phyloP scores from a whole-genome alignment of 2,888 invertebrate genomes.

The Brachyptera putata region DNA sequence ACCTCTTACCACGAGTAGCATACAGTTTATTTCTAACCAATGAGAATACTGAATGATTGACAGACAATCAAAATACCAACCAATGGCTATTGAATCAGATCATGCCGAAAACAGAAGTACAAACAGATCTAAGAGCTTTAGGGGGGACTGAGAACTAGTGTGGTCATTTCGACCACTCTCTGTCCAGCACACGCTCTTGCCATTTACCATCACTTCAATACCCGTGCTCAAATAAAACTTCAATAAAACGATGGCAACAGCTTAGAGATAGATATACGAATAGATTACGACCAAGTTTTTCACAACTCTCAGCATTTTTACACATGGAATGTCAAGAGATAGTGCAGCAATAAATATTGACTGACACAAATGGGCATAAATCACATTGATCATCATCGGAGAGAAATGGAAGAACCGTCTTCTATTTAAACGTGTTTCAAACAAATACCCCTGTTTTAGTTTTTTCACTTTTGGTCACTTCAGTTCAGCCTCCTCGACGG shows the following conservation, averaged over 20 bases:
- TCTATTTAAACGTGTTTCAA: neutral
- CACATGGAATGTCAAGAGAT: slow-evolving; percentile 27
- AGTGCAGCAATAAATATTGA: slow-evolving; percentile 34
- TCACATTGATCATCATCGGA: slow-evolving; percentile 29
- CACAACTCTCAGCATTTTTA: slow-evolving; percentile 32
- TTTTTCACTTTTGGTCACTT: neutral
- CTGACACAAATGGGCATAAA: slow-evolving; percentile 33
- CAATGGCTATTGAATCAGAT: slow-evolving; percentile 28
- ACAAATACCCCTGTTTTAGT: neutral
- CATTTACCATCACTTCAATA: neutral
- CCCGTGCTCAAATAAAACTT: neutral
- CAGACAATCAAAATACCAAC: slow-evolving; percentile 28
- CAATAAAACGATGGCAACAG: slow-evolving; percentile 32
- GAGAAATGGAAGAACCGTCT: neutral
- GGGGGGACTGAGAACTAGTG: neutral
- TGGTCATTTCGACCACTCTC: neutral
- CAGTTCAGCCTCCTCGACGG: too few relatives aligned
- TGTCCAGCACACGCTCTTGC: neutral
- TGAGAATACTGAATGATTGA: slow-evolving; percentile 31
- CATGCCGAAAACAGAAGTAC: slow-evolving; percentile 15
- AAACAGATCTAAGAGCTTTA: neutral
- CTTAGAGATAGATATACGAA: slow-evolving; percentile 29
- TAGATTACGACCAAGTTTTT: slow-evolving; percentile 30
- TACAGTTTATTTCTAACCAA: slow-evolving; percentile 31
- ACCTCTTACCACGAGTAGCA: slow-evolving; percentile 21